These are phyloP conservation scores for Myotis daubentonii DNA, from an alignment of 2,797 vertebrate genomes.

Conservation along the genomic window DNA sequence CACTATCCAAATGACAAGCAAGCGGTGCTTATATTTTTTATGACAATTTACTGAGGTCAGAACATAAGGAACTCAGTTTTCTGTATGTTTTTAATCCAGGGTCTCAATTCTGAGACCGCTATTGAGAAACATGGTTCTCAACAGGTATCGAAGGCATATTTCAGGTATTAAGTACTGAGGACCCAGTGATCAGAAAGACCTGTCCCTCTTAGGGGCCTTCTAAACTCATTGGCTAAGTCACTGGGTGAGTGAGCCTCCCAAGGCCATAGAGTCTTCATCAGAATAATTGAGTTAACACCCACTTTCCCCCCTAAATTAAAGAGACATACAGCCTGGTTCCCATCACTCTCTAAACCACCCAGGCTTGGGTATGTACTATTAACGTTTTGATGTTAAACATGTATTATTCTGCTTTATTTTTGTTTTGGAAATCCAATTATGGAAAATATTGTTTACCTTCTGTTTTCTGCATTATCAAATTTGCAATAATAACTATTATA, in stretches of 20 bases:
- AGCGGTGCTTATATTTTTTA: neutral
- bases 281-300: neutral
- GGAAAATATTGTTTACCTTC: neutral
- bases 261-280: neutral
- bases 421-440: neutral
- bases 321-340: neutral
- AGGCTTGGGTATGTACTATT: neutral
- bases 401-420: neutral
- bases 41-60: neutral
- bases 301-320: neutral
- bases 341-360: neutral
- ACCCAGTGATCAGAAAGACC: neutral
- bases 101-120: accelerated
- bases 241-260: neutral
- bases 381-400: neutral
- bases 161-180: neutral
- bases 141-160: neutral
- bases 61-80: neutral
- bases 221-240: neutral
- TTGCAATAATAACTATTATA: neutral
- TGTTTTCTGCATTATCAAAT: neutral
- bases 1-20: neutral
- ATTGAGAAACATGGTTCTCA: neutral
- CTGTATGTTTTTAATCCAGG: neutral
- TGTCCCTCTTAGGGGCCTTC: neutral